phyloP scores from a whole-genome alignment of 2,888 invertebrate species.

The Erebia palarica region DNA sequence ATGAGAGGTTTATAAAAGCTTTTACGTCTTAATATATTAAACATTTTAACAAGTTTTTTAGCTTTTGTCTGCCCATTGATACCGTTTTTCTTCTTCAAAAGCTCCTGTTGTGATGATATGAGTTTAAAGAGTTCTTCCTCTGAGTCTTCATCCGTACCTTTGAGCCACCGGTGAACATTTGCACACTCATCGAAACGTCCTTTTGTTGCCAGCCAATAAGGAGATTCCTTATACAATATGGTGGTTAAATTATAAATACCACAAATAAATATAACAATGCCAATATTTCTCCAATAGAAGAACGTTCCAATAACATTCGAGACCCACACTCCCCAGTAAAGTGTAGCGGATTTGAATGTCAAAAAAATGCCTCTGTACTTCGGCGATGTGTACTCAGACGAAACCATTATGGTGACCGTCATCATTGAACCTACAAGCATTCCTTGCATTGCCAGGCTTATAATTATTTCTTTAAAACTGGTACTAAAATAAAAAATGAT shows the following conservation, averaged over 20 bases:
- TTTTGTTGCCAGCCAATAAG: conserved; percentile 42
- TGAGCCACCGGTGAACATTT: conserved; percentile 39
- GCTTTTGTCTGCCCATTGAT: background rate
- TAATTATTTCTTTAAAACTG: conserved; percentile 11
- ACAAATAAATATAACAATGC: conserved; percentile 31
- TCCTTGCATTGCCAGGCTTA: conserved; percentile 30
- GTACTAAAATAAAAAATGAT: conserved; percentile 22
- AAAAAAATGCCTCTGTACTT: conserved; percentile 38
- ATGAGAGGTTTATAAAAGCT: conserved; percentile 34
- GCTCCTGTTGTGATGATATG: conserved; percentile 32
- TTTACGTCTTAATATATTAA: conserved; percentile 20
- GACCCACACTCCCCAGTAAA: conserved; percentile 41
- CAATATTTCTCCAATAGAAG: conserved; percentile 40
- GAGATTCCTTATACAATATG: conserved; percentile 39
- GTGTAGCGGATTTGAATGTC: conserved; percentile 36
- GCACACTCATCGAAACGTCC: conserved; percentile 37
- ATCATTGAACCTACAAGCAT: conserved; percentile 24
- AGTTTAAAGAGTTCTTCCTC: conserved; percentile 37
- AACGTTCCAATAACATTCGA: conserved; percentile 43
- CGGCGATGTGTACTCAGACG: conserved; percentile 38
- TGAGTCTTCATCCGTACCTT: conserved; percentile 28
- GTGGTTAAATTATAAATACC: conserved; percentile 32
- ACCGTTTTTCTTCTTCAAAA: conserved; percentile 10
- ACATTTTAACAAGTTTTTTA: background rate
- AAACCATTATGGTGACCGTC: conserved; percentile 30